Percentiles rank a stretch among this genome's conserved stretches.
Conservation (phyloP, 2,797 vertebrate genomes). For the Tapirus indicus region DNA sequence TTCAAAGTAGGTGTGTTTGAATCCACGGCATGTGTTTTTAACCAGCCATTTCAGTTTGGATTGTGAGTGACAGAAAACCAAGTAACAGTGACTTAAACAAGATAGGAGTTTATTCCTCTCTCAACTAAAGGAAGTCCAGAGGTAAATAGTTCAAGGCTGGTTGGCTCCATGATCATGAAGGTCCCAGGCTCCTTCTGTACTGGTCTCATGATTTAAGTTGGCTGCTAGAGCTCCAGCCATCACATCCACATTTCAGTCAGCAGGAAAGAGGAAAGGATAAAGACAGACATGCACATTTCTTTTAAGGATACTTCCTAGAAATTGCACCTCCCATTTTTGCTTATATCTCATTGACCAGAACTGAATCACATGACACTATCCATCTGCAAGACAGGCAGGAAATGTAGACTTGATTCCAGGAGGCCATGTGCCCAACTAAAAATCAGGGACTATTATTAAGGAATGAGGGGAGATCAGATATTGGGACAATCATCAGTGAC, state of each 20-base stretch:
- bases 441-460: not conserved
- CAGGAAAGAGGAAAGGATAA: not conserved
- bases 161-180: not conserved
- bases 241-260: not conserved
- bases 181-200: not conserved
- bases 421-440: not conserved
- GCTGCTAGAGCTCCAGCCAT: slow-evolving; percentile 35
- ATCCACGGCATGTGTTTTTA: not conserved
- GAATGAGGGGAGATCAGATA: not conserved
- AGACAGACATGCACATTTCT: not conserved
- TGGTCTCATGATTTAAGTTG: not conserved
- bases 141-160: not conserved
- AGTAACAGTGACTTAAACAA: not conserved
- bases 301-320: not conserved
- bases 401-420: not conserved
- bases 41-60: not conserved
- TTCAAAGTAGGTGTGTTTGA: not conserved
- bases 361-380: not conserved
- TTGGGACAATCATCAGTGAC: not conserved
- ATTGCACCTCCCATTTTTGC: not conserved
- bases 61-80: not conserved
- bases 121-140: not conserved
- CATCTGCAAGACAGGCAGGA: not conserved
- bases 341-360: not conserved
- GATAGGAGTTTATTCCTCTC: not conserved